Base-by-base conservation (phyloP, 2,888 invertebrate species). In the Brenthis ino region DNA sequence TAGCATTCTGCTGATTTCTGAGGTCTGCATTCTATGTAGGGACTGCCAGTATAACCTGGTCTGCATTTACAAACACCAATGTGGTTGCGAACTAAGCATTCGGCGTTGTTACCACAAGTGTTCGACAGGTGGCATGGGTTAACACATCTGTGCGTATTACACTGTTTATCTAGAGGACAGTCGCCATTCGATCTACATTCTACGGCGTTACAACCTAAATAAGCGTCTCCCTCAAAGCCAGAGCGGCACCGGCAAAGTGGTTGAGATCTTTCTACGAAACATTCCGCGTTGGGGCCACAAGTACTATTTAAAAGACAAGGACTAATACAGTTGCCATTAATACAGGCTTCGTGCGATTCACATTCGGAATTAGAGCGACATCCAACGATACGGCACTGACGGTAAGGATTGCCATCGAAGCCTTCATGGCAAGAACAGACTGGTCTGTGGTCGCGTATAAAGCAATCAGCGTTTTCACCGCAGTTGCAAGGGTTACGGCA, bases 401-500 rank as follows among this genome's bases (percentile, higher is more conserved):
- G 94, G 81, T 97, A 96, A 3, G 98, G 97, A 88, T 98, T 96
- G 57, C 98, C 98, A 81, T 97, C 96, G 81, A 94, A 97, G 48
- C 97, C 97, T 78, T 96, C 94, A 77, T 95, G 94, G 83, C 98
- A 98, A 3, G 97, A 96, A 84, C 98, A 98, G 51, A 96, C 95
- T 2, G 98, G 97, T 71, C 97, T 95, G 82, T 98, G 98, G 78
- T 97, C 95, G 72, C 95, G 95, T 6, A 98, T 95, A 74, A 95
- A 94, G 80, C 98, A 98, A 76, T 96, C 95, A 53, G 97, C 96
- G 79, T 98, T 96, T 53, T 94, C 94, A 64, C 98, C 98, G 82
- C 98, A 98, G 80, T 96, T 96, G 85, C 98, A 98, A 14, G 98
- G 97, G 79, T 97, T 96, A 76, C 96, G 94, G 81, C 98, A 98